Percentiles rank a stretch among this genome's conserved stretches.
Evolutionary conservation across 2,113 vertebrate species (phyloP).

Genomic region (Microcebus ravelobensis): DNA sequence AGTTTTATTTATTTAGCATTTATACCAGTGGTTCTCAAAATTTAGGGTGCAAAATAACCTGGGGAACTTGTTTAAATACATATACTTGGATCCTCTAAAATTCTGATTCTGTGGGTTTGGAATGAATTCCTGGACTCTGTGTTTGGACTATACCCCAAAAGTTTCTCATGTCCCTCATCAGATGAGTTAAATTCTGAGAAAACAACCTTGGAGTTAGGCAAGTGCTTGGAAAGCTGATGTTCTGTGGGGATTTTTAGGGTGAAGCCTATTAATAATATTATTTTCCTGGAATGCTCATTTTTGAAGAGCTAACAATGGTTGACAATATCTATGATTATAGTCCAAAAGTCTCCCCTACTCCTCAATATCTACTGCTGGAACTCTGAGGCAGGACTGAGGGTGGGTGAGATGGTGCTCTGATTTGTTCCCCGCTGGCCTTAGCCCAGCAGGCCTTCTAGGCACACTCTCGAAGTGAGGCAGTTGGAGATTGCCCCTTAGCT

Average conservation of each 20-base stretch:
- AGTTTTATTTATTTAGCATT: conserved; percentile 1
- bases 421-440: not conserved
- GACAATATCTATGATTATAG: not conserved
- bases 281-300: not conserved
- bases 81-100: not conserved
- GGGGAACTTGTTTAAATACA: not conserved
- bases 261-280: not conserved
- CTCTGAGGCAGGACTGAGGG: not conserved
- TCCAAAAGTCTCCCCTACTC: not conserved
- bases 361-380: not conserved
- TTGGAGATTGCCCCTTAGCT: not conserved
- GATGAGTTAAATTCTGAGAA: conserved; percentile 15
- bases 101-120: not conserved
- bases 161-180: not conserved
- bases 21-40: not conserved
- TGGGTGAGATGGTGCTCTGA: fast-evolving
- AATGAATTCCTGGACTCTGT: not conserved
- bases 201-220: not conserved
- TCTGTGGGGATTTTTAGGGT: not conserved
- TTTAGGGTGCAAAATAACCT: not conserved
- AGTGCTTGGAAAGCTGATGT: not conserved
- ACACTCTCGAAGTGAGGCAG: not conserved
- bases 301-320: not conserved
- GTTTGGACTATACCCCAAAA: not conserved
- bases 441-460: not conserved